Base-by-base conservation (phyloP, 2,113 vertebrate genomes). In the Panthera leo region DNA sequence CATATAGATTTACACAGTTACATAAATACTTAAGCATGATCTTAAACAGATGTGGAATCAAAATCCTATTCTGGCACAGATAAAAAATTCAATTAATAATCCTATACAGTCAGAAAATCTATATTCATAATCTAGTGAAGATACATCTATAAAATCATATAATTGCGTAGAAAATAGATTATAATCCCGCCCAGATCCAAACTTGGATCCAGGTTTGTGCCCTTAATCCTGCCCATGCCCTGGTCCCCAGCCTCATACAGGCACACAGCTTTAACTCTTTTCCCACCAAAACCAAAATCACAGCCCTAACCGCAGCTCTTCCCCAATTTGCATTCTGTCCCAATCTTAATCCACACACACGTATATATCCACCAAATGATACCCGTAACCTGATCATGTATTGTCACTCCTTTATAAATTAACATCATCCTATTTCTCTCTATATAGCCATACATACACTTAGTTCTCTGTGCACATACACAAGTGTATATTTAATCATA, bases 121-220 rank as follows among this genome's bases (percentile, higher is more conserved):
- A 19, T 82, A 65, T 55, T 85, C 12, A 5, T 71, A 85, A 65
- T 39, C n/a, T 51, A 36, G 12, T 15, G n/a, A 14, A 63, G 29
- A 25, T 27, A 76, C 27, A 70, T 48, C 53, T 89, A 58, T 16
- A 89, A 92, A 92, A 14, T 70, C 48, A 45, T 34, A 70, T 65
- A 89, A 21, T 48, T 68, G 5, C 70, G 9, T 39, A 65, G 58
- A 94, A 89, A 97, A 36, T 55, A 36, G 73, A 92, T 89, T 27
- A 34, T 75, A 45, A 65, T 87, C 18, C 13, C 27, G 48, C 63
- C n/a, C 18, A 53, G 42, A 80, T 58, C 70, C 55, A 71, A 11
- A 36, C 15, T 61, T 67, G 83, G 61, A 48, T 78, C 15, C 39
- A 76, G 18, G 48, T 83, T 68, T 55, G 39, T 39, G 75, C 29